These are phyloP conservation scores for Verasper variegatus DNA, from an alignment of 2,113 vertebrate species.

Conservation along the genomic window DNA sequence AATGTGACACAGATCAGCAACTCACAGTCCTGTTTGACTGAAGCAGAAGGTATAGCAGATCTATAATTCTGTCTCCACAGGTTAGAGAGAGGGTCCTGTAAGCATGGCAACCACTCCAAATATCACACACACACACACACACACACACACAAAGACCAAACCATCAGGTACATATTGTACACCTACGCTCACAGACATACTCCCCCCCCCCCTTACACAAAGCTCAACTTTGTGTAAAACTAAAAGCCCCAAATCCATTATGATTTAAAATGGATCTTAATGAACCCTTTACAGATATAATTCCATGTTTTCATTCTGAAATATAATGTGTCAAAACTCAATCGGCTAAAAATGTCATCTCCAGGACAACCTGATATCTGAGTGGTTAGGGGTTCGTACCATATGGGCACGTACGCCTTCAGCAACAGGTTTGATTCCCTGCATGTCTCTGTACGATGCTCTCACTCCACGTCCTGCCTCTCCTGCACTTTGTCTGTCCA, in stretches of 20 bases:
- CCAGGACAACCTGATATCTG: too few relatives aligned
- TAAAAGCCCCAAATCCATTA: background rate
- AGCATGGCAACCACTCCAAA: slow-evolving; percentile 51
- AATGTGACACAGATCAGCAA: slow-evolving; percentile 6
- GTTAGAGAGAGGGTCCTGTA: slow-evolving; percentile 35
- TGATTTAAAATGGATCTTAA: background rate
- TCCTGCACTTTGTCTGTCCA: too few relatives aligned
- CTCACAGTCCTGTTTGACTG: slow-evolving; percentile 8
- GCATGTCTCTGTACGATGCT: too few relatives aligned
- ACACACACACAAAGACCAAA: slow-evolving; percentile 11
- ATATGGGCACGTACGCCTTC: too few relatives aligned
- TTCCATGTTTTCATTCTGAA: background rate
- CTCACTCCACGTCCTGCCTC: too few relatives aligned
- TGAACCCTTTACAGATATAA: background rate
- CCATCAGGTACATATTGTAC: slow-evolving; percentile 29
- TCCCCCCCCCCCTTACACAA: background rate
- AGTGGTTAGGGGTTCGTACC: too few relatives aligned
- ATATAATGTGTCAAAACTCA: background rate
- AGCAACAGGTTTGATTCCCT: too few relatives aligned
- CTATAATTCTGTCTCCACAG: slow-evolving; percentile 27
- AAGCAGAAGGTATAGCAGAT: slow-evolving; percentile 43
- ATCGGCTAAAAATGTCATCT: too few relatives aligned
- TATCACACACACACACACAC: slow-evolving; percentile 20
- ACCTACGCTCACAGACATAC: slow-evolving; percentile 26
- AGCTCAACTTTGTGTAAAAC: slow-evolving; percentile 17